Conservation (phyloP, 2,113 vertebrate species). For the Aviceda subcristata region DNA sequence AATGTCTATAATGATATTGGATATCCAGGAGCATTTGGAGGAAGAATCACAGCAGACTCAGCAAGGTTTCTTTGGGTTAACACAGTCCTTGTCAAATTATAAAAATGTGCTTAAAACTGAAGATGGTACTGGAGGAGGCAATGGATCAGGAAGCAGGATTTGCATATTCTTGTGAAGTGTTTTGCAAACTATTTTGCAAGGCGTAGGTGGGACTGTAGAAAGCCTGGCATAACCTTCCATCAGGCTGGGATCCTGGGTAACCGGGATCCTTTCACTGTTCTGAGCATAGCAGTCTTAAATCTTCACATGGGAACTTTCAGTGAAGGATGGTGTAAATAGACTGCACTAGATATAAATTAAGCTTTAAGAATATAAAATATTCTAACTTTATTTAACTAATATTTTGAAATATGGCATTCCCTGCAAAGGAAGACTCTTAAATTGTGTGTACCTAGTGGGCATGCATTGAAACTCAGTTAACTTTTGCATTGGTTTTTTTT, state of each 20-base stretch:
- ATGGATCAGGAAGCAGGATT: neutral
- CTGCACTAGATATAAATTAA: neutral
- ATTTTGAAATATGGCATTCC: neutral
- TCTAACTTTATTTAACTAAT: neutral
- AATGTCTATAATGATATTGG: neutral
- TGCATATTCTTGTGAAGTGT: neutral
- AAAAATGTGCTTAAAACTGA: neutral
- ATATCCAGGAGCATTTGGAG: neutral
- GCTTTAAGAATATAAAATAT: neutral
- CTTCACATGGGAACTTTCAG: neutral
- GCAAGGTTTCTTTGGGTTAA: neutral
- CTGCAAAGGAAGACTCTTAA: neutral
- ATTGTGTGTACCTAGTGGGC: neutral
- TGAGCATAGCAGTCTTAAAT: neutral
- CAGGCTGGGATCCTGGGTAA: neutral
- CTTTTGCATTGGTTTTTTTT: neutral
- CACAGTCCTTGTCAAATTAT: neutral
- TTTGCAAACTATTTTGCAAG: neutral
- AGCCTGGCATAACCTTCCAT: neutral
- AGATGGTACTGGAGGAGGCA: neutral
- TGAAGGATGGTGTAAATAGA: neutral
- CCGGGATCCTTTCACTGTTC: neutral
- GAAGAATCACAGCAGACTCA: neutral
- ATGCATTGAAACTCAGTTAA: neutral
- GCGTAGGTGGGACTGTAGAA: neutral